Percentiles rank a stretch among this genome's conserved stretches.
Conservation (phyloP, 2,888 invertebrate genomes). For the Acleris cristana region DNA sequence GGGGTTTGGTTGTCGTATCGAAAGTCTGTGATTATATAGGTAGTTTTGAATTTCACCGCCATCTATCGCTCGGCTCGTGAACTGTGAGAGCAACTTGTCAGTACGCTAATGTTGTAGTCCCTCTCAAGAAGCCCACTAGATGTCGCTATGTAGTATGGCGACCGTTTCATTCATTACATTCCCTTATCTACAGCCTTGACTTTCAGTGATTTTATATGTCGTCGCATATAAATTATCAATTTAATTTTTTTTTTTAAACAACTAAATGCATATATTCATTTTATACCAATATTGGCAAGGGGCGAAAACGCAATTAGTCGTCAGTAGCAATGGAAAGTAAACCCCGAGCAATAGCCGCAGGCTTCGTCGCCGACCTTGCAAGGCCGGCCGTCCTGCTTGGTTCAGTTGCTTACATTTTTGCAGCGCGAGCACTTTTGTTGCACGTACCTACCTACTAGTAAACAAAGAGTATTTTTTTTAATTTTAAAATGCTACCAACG, state of each 20-base stretch:
- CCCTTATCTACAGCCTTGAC: neutral
- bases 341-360: conserved; percentile 14
- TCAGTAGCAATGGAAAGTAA: conserved; percentile 33
- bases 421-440: conserved; percentile 6
- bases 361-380: conserved; percentile 54
- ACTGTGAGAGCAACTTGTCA: neutral
- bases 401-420: conserved; percentile 40
- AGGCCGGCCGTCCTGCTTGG: conserved; percentile 56
- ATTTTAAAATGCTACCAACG: no score
- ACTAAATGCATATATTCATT: no score
- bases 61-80: conserved; percentile 5
- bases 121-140: conserved; percentile 14
- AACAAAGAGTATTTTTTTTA: no score
- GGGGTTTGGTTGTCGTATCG: no score
- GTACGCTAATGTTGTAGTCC: neutral
- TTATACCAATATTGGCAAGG: neutral
- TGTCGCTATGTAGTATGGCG: conserved; percentile 13
- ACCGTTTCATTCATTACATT: no score
- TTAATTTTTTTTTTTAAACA: no score
- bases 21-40: no score
- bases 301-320: neutral
- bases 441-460: no score
- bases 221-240: no score
- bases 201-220: no score
- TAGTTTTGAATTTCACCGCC: neutral